These are phyloP conservation scores for Enteromius afrohamiltoni DNA, from an alignment of 2,797 vertebrate species.

Conservation along the genomic window DNA sequence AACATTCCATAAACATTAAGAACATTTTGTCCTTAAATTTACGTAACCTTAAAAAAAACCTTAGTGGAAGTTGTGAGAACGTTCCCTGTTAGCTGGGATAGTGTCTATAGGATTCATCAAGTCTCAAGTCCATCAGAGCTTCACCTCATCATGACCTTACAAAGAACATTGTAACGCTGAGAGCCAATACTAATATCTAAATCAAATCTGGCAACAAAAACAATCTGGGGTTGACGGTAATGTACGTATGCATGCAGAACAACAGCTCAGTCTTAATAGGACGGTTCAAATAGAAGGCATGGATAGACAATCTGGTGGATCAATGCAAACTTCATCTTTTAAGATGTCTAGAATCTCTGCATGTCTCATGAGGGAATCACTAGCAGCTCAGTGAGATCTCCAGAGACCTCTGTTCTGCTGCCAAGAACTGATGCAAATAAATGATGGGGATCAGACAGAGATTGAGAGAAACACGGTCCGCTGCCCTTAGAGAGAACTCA, in stretches of 20 bases:
- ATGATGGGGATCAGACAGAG: neutral
- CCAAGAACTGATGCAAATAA: conserved; percentile 14
- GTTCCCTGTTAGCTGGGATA: neutral
- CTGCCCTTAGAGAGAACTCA: neutral
- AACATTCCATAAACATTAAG: neutral
- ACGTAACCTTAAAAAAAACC: neutral
- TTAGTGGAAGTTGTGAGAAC: neutral
- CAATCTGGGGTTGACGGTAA: conserved; percentile 7
- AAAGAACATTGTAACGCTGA: conserved; percentile 3
- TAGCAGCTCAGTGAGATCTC: neutral
- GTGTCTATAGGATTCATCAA: neutral
- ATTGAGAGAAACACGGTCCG: neutral
- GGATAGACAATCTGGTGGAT: neutral
- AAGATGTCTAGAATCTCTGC: conserved; percentile 18
- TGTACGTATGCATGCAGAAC: conserved; percentile 24
- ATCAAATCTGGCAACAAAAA: conserved; percentile 20
- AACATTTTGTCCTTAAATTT: neutral
- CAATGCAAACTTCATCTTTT: conserved; percentile 27
- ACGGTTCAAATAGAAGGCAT: neutral
- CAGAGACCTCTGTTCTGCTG: conserved; percentile 29
- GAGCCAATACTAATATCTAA: neutral
- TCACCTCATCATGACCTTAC: conserved; percentile 12
- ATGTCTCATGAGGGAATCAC: conserved; percentile 31
- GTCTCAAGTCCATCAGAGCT: neutral
- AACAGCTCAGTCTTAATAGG: conserved; percentile 29